Evolutionary conservation across 1,140 invertebrate genomes (phyloP).

Genomic region (Cotesia glomerata): DNA sequence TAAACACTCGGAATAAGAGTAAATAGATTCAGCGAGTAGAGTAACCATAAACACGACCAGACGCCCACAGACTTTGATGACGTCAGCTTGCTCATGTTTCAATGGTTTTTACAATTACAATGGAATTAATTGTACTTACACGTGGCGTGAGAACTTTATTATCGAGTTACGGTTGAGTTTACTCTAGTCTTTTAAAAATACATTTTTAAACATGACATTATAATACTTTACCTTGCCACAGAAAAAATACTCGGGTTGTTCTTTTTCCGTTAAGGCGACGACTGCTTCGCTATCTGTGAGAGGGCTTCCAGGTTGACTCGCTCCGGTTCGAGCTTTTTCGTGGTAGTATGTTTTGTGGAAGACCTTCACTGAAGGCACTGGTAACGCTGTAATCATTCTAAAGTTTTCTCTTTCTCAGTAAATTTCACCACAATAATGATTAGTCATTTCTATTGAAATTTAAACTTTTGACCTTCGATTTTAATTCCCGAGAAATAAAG

Average conservation of each 20-base stretch:
- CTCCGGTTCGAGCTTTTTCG: slow-evolving; percentile 54
- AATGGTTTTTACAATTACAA: too few relatives aligned
- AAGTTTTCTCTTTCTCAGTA: slow-evolving; percentile 13
- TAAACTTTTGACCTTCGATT: not conserved
- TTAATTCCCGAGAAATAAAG: not conserved
- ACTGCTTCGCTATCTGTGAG: slow-evolving; percentile 55
- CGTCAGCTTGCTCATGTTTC: too few relatives aligned
- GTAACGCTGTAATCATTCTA: slow-evolving; percentile 61
- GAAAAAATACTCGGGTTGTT: slow-evolving; percentile 71
- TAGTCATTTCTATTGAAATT: not conserved
- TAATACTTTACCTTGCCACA: slow-evolving; percentile 69
- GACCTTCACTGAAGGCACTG: slow-evolving; percentile 59
- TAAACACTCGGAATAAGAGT: too few relatives aligned
- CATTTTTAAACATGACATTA: not conserved
- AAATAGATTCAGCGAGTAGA: too few relatives aligned
- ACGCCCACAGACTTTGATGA: too few relatives aligned
- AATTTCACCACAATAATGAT: too few relatives aligned
- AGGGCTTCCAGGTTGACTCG: slow-evolving; percentile 57
- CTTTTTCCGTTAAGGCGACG: slow-evolving; percentile 50
- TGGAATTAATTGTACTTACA: too few relatives aligned
- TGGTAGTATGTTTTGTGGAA: slow-evolving; percentile 61
- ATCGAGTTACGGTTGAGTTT: too few relatives aligned
- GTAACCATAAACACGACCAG: too few relatives aligned
- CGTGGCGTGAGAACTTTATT: too few relatives aligned
- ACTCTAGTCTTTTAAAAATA: too few relatives aligned